A percentile compares a stretch with the other conserved stretches of the same genome.
These are phyloP conservation scores for Agrenia bidenticulata DNA, from an alignment of 2,888 invertebrate genomes.

Conservation along the genomic window DNA sequence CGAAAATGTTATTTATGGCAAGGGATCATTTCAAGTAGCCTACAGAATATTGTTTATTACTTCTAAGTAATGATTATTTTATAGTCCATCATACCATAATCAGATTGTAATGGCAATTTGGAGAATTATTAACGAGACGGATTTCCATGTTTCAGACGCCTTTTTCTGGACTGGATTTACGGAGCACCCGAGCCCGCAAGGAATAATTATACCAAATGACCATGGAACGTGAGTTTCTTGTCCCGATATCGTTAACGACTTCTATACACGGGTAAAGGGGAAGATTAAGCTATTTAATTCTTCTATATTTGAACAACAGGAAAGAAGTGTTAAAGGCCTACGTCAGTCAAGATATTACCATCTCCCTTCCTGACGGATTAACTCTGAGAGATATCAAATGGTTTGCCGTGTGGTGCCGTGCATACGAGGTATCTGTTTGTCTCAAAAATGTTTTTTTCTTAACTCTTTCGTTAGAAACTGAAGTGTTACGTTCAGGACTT, in stretches of 20 bases:
- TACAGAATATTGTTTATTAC: too few species aligned
- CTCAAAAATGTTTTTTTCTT: neutral
- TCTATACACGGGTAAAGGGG: neutral
- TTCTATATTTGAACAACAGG: conserved; percentile 56
- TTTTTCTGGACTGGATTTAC: conserved; percentile 84
- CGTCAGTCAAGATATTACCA: conserved; percentile 76
- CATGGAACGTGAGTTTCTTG: conserved; percentile 65
- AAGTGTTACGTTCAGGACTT: too few species aligned
- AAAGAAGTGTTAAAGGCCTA: conserved; percentile 75
- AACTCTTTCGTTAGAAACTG: too few species aligned
- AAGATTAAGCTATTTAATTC: neutral
- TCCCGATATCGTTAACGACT: neutral
- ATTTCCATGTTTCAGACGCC: conserved; percentile 65
- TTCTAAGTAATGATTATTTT: too few species aligned
- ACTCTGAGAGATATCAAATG: conserved; percentile 78
- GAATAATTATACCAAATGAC: conserved; percentile 78
- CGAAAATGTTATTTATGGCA: too few species aligned
- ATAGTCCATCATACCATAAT: too few species aligned
- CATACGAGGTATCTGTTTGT: conserved; percentile 68
- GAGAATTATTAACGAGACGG: conserved; percentile 19
- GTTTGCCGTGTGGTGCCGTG: conserved; percentile 90
- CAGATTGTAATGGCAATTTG: neutral
- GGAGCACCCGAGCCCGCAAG: conserved; percentile 67
- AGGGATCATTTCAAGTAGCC: too few species aligned
- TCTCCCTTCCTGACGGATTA: conserved; percentile 84